Base-by-base conservation (phyloP, 37 sponge, comb jelly and placozoan genomes). In the Spongilla lacustris region DNA sequence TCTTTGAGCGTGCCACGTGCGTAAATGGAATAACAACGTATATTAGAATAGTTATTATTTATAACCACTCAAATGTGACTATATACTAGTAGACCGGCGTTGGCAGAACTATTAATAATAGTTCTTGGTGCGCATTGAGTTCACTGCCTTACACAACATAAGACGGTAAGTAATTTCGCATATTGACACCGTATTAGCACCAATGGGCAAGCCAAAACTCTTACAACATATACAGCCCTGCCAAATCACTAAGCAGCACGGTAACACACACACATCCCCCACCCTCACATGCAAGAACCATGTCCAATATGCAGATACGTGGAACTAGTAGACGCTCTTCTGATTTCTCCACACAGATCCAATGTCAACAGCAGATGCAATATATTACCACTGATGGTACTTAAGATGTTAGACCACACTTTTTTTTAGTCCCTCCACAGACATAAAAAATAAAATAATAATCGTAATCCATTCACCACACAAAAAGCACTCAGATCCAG, bases 371-470 rank as follows among this genome's bases (percentile, higher is more conserved):
- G 96, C 86, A 80, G 74, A 68, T 66, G 97, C 95, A 34, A 83
- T 14, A 8, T 58, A 58, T 17, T 58, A 6, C 19, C 58, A 58
- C 58, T 14, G 6, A 3, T 41, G 41, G 46, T 58, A 8, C 46
- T 46, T 5, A n/a, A n/a, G n/a, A n/a, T 25, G 36, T 24, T 9
- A 30, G 36, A 76, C 49, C 90, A 50, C 23, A 95, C 96, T 83
- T 91, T 48, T 91, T 96, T 80, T 89, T 96, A 96, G 49, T 78
- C 92, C 94, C 33, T 38, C 73, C n/a, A 96, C 23, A 3, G 97
- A 84, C 5, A 96, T 91, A 19, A 95, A 58, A 17, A 1, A 19
- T 19, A 1, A 1, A 10, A n/a, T n/a, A n/a, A n/a, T n/a, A n/a
- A n/a, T n/a, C n/a, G n/a, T n/a, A n/a, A n/a, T n/a, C n/a, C n/a